phyloP scores from a whole-genome alignment of 2,888 invertebrate genomes.

The Lamellibrachia satsuma region DNA sequence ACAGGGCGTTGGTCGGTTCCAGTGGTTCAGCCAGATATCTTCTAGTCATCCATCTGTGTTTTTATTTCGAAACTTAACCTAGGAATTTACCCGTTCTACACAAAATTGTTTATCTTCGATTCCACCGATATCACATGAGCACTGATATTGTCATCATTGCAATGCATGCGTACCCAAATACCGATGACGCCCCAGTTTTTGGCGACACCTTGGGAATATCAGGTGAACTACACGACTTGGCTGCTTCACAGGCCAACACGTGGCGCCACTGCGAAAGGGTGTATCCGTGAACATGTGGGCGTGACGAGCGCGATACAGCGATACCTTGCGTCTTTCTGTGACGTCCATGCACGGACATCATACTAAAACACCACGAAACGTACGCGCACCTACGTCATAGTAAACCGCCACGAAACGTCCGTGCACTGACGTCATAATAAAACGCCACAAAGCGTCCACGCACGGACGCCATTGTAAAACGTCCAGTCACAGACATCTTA shows the following conservation, averaged over 20 bases:
- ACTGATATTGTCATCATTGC: not conserved
- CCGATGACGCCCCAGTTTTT: not conserved
- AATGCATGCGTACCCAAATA: not conserved
- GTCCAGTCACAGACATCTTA: too few relatives aligned
- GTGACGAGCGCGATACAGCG: too few relatives aligned
- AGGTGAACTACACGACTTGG: not conserved
- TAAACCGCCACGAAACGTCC: too few relatives aligned
- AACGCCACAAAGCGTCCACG: too few relatives aligned
- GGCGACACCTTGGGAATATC: not conserved
- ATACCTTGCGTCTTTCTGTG: too few relatives aligned
- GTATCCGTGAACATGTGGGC: too few relatives aligned
- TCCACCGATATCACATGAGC: conserved; percentile 17
- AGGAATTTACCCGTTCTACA: not conserved
- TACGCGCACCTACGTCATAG: too few relatives aligned
- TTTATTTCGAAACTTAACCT: not conserved
- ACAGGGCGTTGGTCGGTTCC: not conserved
- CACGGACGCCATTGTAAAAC: too few relatives aligned
- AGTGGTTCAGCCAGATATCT: not conserved
- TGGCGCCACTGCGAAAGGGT: not conserved
- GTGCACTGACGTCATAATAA: too few relatives aligned
- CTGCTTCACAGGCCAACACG: not conserved
- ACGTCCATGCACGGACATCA: too few relatives aligned
- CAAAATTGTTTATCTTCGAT: not conserved
- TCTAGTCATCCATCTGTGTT: not conserved
- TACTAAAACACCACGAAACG: too few relatives aligned